These are phyloP conservation scores for Chrysomallon squamiferum DNA, from an alignment of 1,140 invertebrate genomes.

Conservation along the genomic window DNA sequence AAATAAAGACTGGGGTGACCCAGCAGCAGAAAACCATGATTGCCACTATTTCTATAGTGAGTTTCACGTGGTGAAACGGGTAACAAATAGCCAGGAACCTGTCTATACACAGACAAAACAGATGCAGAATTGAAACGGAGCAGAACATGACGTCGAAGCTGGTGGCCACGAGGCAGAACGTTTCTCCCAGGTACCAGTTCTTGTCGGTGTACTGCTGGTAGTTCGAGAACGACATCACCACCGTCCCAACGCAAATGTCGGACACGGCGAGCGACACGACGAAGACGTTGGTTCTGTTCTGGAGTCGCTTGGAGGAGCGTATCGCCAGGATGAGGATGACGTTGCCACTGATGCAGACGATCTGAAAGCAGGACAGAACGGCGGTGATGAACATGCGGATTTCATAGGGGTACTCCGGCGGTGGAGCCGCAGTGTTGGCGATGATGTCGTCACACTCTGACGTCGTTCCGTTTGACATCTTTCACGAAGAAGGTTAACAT, in stretches of 20 bases:
- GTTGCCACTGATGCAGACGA: conserved; percentile 72
- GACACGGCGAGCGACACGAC: conserved; percentile 93
- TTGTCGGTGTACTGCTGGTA: conserved; percentile 70
- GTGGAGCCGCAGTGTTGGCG: too few species aligned
- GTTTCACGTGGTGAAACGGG: conserved; percentile 95
- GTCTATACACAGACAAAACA: conserved; percentile 97
- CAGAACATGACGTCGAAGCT: conserved; percentile 99
- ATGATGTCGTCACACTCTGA: too few species aligned
- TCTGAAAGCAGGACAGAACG: conserved; percentile 43
- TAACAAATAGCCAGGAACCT: conserved; percentile 98
- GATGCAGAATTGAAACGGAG: conserved; percentile 96
- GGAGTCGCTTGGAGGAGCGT: conserved; percentile 69
- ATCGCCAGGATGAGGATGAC: conserved; percentile 91
- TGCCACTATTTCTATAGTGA: conserved; percentile 78
- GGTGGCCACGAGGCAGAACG: conserved; percentile 97
- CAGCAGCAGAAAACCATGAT: conserved; percentile 94
- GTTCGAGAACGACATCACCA: conserved; percentile 77
- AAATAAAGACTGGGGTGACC: conserved; percentile 92
- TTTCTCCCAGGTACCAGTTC: conserved; percentile 92
- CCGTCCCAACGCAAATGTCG: conserved; percentile 84
- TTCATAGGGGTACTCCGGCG: too few species aligned
- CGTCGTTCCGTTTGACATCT: too few species aligned
- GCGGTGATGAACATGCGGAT: conserved; percentile 22
- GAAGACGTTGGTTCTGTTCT: conserved; percentile 93
- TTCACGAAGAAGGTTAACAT: too few species aligned